Conservation (phyloP, 2,797 vertebrate genomes). For the Eremophila alpestris region DNA sequence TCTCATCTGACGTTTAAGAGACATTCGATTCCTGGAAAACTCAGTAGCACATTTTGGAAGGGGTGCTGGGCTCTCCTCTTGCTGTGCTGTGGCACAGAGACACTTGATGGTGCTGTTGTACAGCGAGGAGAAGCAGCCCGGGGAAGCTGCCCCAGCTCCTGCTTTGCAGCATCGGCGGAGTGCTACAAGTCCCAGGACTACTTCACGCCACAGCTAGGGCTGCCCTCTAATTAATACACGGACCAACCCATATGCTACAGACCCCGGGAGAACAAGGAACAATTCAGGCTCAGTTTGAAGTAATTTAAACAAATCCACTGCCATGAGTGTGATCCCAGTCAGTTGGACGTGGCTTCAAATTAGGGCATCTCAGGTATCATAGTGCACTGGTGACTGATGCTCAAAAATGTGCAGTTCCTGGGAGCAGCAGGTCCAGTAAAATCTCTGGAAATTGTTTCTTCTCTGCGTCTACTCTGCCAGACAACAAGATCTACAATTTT, state of each 20-base stretch:
- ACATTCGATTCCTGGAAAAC: background rate
- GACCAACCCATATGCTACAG: background rate
- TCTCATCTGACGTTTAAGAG: background rate
- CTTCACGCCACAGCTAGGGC: accelerated
- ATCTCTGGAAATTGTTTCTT: background rate
- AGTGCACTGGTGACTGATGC: background rate
- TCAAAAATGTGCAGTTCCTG: background rate
- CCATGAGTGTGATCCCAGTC: background rate
- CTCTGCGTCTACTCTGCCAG: background rate
- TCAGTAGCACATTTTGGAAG: background rate
- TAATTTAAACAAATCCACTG: background rate
- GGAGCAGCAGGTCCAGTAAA: background rate
- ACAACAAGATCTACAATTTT: background rate
- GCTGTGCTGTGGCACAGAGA: background rate
- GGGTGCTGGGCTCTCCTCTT: accelerated
- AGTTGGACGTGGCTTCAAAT: background rate
- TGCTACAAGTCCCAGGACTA: accelerated
- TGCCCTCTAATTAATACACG: too few relatives aligned
- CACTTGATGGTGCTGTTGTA: conserved; percentile 49
- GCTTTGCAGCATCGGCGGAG: accelerated
- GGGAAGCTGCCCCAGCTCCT: accelerated
- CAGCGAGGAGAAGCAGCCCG: background rate
- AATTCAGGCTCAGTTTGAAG: background rate
- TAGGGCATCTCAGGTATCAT: background rate
- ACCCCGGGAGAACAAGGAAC: background rate